Evolutionary conservation across 1,140 invertebrate species (phyloP), one percentile per base, ranked within the genome.

Genomic region (Euwallacea fornicatus): DNA sequence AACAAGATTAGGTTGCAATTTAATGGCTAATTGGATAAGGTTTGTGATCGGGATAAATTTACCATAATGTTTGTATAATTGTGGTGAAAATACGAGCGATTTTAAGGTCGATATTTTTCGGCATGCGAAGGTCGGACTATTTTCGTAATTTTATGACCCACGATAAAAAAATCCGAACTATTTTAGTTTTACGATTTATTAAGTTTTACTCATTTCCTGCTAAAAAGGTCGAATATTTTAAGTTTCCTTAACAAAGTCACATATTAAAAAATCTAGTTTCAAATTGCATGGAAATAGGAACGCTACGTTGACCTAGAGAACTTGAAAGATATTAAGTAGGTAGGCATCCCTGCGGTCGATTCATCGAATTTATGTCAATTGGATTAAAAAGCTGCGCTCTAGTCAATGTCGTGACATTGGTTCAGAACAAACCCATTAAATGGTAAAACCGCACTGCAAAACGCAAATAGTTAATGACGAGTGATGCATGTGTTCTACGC

Each of bases 351-450:
- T 7, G 13, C n/a, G 10, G 8, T 11, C 11, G 16, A 62, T 46
- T 44, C 46, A 60, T 46, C 46, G 15, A 46, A 62, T 62, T 42
- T 43, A 62, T 64, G 62, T 64, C 47, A 64, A 50, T 64, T 54
- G 46, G 15, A 50, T 64, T 33, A 64, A 50, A 64, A 64, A 50
- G 16, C 7, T 50, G 42, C 46, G 46, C 47, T 53, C 46, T n/a
- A 9, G 13, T 6, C 62, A 64, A 64, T 64, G 62, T 64, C 62
- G 47, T 64, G 62, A 64, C 62, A 54, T 64, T 64, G 62, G 6
- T 21, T 46, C n/a, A 21, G 44, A 50, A 50, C 62, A 13, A 64
- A 64, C 41, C 62, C 7, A 64, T 64, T 64, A 53, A 41, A 64
- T 21, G 50, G 54, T 42, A 64, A 64, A 64, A 62, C 60, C 60